These are phyloP conservation scores for Mesocentrotus franciscanus DNA, from an alignment of 53 echinoderm and acorn worm species.

Conservation along the genomic window DNA sequence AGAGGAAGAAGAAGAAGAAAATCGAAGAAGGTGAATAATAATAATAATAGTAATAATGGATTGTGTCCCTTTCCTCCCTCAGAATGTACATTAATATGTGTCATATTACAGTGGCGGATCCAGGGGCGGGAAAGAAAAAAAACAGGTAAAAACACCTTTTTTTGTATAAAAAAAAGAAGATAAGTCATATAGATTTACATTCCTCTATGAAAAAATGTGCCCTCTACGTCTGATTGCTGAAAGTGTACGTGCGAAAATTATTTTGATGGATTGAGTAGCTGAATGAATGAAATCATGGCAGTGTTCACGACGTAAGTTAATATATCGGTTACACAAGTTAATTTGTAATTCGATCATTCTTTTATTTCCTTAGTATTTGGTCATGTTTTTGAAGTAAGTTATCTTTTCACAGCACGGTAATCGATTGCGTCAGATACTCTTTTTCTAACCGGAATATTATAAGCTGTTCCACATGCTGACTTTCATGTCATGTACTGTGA, in stretches of 20 bases:
- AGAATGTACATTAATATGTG: too few species aligned
- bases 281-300: neutral
- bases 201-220: neutral
- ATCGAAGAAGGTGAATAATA: too few species aligned
- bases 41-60: too few species aligned
- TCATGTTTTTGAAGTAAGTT: neutral
- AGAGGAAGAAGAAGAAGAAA: too few species aligned
- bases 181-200: too few species aligned
- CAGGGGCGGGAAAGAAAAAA: too few species aligned
- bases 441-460: neutral
- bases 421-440: neutral
- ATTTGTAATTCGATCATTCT: neutral
- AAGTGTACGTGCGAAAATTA: neutral
- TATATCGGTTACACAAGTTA: neutral
- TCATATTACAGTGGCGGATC: too few species aligned
- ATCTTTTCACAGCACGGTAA: neutral
- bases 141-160: too few species aligned
- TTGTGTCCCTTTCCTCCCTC: too few species aligned
- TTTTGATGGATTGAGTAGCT: neutral
- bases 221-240: neutral
- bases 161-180: too few species aligned
- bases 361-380: neutral
- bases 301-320: conserved; percentile 7
- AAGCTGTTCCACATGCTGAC: neutral
- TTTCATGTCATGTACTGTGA: neutral